Evolutionary conservation across 2,888 invertebrate genomes (phyloP), one percentile per base, ranked within the genome.

Genomic region (Nipponacmea schrenckii): DNA sequence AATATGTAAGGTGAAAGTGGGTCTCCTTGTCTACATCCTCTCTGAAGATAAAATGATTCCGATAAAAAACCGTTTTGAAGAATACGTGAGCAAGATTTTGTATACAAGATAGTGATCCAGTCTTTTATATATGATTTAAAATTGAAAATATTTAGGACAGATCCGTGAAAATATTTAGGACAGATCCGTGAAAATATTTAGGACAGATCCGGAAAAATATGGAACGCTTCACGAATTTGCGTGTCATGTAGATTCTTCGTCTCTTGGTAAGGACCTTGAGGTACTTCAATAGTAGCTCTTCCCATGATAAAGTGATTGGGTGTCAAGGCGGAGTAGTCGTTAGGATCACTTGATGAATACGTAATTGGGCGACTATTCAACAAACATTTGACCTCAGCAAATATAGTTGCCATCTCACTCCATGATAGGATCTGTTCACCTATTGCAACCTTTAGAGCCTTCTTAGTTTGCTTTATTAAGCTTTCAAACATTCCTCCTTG

Each of bases 401-500:
- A 73, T 24, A 69, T 62, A 7, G 71, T 68, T 7, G 67, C 26
- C 70, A 66, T 67, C 39, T 73, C 73, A 44, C 72, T 69, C 68
- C 69, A 68, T 26, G 63, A 39, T 24, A 73, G 45, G 2, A 62
- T 27, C 15, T 68, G 69, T 44, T 73, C 20, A 17, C 73, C 70
- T n/a, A 73, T 27, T 8, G 45, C 62, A 7, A 62, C 64, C 14
- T 56, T 44, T 7, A 73, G 17, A 12, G 71, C 71, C 27, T 67
- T 31, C 46, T 73, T 73, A 8, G 64, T 64, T 24, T 62, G 68
- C 27, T 71, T 70, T 8, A 74, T 39, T 17, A 74, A 24, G 8
- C 64, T 68, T 27, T 73, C 73, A 62, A 46, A 69, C 17, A 72
- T 17, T 8, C 74, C 74, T 48, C 74, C 73, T 31, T 68, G 69